These are phyloP conservation scores for Erythrolamprus reginae DNA, from an alignment of 2,113 vertebrate species.

Conservation along the genomic window DNA sequence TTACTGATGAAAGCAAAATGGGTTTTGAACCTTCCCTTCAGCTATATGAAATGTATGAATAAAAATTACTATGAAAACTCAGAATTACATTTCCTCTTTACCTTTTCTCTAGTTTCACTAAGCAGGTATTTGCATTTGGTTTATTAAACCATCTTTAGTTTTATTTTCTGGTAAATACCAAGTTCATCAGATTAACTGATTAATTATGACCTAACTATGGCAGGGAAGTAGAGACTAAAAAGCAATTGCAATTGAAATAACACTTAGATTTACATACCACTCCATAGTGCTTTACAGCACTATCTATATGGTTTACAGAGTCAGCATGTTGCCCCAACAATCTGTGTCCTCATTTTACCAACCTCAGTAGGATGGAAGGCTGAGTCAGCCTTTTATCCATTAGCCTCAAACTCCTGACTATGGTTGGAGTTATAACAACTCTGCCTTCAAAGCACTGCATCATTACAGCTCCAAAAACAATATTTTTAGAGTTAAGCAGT, in stretches of 20 bases:
- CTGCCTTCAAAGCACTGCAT: not conserved
- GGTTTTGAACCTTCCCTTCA: conserved; percentile 13
- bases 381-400: not conserved
- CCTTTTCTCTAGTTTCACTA: conserved; percentile 13
- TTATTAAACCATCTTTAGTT: conserved; percentile 33
- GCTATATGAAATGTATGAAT: not conserved
- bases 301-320: not conserved
- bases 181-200: conserved; percentile 35
- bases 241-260: not conserved
- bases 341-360: not conserved
- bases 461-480: conserved; percentile 6
- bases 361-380: not conserved
- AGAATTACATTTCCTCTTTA: not conserved
- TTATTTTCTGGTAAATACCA: conserved; percentile 23
- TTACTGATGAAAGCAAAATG: not conserved
- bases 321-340: not conserved
- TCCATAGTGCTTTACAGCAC: not conserved
- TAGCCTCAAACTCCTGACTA: not conserved
- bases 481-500: not conserved
- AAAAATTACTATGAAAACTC: conserved; percentile 13
- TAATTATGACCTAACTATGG: conserved; percentile 50
- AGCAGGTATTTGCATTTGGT: conserved; percentile 51
- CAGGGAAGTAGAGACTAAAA: conserved; percentile 43
- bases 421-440: not conserved
- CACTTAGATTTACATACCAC: not conserved